Evolutionary conservation across 2,888 invertebrate genomes (phyloP).

Genomic region (Hylaea fasciaria): DNA sequence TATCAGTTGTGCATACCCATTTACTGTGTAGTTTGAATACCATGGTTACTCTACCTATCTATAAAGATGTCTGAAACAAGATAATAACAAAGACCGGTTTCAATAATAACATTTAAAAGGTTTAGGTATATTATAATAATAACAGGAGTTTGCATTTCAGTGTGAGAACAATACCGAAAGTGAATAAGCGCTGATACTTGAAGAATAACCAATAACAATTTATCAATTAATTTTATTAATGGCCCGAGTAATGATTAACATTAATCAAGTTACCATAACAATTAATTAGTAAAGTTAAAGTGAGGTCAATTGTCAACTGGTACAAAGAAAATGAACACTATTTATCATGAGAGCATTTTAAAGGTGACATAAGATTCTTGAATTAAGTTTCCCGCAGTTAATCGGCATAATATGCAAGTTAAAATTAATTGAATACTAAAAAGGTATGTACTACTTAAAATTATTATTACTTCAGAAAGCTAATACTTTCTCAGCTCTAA

Average conservation of each 20-base stretch:
- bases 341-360: too few relatives aligned
- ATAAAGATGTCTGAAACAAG: too few relatives aligned
- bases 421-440: background rate
- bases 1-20: too few relatives aligned
- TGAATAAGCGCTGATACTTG: background rate
- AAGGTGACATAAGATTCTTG: too few relatives aligned
- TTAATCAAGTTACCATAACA: constrained; percentile 11
- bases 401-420: background rate
- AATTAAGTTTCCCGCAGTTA: background rate
- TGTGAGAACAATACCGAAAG: background rate
- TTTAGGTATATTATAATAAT: too few relatives aligned
- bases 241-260: constrained; percentile 6
- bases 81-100: too few relatives aligned
- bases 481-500: too few relatives aligned
- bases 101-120: too few relatives aligned
- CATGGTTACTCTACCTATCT: too few relatives aligned
- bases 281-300: constrained; percentile 13
- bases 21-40: too few relatives aligned
- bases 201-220: background rate
- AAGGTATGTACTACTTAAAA: background rate
- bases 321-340: background rate
- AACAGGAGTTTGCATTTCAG: too few relatives aligned
- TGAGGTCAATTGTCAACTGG: background rate
- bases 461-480: too few relatives aligned
- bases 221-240: constrained; percentile 2